Percentiles rank a stretch among this genome's conserved stretches.
Evolutionary conservation across 2,797 vertebrate species (phyloP).

Genomic region (Urosaurus nigricauda): DNA sequence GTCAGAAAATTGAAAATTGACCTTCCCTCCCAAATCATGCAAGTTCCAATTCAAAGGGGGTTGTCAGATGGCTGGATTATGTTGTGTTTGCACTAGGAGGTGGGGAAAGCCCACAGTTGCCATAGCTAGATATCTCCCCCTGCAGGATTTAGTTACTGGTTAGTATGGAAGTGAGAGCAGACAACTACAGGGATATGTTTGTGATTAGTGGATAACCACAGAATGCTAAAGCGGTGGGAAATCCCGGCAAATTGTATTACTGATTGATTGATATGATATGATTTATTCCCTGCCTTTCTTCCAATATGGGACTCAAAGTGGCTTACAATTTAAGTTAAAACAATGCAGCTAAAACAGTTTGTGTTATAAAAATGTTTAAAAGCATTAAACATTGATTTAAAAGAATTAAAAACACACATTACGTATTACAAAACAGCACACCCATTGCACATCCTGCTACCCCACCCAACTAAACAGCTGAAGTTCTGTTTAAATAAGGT

Average conservation of each 20-base stretch:
- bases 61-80: not conserved
- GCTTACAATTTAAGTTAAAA: too few species aligned
- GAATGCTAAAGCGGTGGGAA: not conserved
- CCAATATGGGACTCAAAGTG: too few species aligned
- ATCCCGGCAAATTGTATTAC: not conserved
- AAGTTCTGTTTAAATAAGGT: too few species aligned
- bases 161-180: not conserved
- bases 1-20: not conserved
- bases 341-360: too few species aligned
- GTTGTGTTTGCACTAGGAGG: not conserved
- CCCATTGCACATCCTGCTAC: too few species aligned
- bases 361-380: too few species aligned
- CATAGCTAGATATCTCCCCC: conserved; percentile 7
- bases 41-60: not conserved
- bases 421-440: too few species aligned
- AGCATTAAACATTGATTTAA: too few species aligned
- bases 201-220: not conserved
- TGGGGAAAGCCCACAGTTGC: not conserved
- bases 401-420: too few species aligned
- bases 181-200: not conserved
- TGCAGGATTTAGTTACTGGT: not conserved
- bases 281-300: too few species aligned
- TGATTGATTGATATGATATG: too few species aligned
- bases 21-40: not conserved
- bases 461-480: too few species aligned